Base-by-base conservation (phyloP, 2,888 invertebrate species). In the Salticus scenicus region DNA sequence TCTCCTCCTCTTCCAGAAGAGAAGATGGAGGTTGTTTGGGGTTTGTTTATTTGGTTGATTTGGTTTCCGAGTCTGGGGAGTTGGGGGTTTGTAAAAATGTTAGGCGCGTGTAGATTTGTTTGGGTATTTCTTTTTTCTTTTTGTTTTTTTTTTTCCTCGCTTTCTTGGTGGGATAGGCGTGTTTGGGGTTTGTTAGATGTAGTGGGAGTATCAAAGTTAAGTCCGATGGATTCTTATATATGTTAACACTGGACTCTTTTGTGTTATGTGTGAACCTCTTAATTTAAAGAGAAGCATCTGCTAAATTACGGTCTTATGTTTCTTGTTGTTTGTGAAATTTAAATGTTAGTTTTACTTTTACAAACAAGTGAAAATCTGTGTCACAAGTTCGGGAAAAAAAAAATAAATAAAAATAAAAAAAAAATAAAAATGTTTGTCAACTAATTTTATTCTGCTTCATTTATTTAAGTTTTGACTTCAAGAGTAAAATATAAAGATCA, bases 11-110 rank as follows among this genome's bases (percentile, higher is more conserved):
- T 8, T 17, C 17, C 1, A 17, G 42, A 47, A 47, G 17, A 47
- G 37, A 47, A 17, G 42, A 17, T 17, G 42, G 42, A 47, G 12
- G 42, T 47, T 47, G 42, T 47, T 47, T 47, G 42, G 42, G 42
- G 42, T 47, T 47, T 47, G 42, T 47, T 47, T 47, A 47, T 47
- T 47, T 47, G 42, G 42, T 47, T 47, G 42, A 47, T 47, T 47
- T 17, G 42, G 42, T 10, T 10, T 17, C 1, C 1, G 17, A 14
- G 7, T 14, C 17, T 5, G 42, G 42, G 42, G 17, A 14, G 7
- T 47, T 14, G 42, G 42, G 42, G 42, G 37, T 47, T 47, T 47
- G 42, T 47, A 47, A 47, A 47, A 47, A 47, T 47, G 42, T 47
- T 47, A 47, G 42, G 42, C 42, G 42, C 42, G 42, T 47, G 42